These are phyloP conservation scores for Aphodius sticticus DNA, from an alignment of 2,888 invertebrate genomes.

Conservation along the genomic window DNA sequence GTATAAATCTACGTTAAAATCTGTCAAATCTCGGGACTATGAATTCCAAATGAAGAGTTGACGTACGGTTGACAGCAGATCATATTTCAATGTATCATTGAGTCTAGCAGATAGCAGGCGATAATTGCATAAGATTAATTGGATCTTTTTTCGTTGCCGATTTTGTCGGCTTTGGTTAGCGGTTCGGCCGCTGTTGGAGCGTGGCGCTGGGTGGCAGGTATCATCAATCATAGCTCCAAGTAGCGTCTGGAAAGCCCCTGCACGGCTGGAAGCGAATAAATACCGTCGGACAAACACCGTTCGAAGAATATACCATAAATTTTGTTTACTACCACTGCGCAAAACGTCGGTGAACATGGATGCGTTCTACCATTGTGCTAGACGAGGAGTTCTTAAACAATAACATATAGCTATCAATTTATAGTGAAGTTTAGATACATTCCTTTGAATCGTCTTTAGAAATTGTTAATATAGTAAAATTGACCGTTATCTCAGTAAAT, in stretches of 20 bases:
- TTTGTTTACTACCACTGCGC: not conserved
- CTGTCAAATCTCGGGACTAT: not conserved
- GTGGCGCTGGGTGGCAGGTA: constrained; percentile 5
- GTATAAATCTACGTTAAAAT: not conserved
- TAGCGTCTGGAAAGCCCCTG: constrained; percentile 4
- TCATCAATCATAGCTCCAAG: constrained; percentile 12
- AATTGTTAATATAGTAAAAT: too few species aligned
- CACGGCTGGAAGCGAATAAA: not conserved
- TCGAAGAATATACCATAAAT: not conserved
- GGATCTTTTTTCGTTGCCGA: constrained; percentile 14
- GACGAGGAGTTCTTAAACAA: too few species aligned
- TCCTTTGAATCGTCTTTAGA: too few species aligned
- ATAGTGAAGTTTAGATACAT: too few species aligned
- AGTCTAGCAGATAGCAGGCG: constrained; percentile 10
- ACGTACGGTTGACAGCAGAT: not conserved
- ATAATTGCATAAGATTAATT: constrained; percentile 25
- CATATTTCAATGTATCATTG: constrained; percentile 22
- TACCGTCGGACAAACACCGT: not conserved
- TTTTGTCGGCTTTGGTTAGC: not conserved
- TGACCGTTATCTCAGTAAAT: too few species aligned
- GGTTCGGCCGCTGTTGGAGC: not conserved
- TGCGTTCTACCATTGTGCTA: not conserved
- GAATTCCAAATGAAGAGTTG: constrained; percentile 17
- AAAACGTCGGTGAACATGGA: not conserved
- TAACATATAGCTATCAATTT: too few species aligned